Evolutionary conservation across 2,888 invertebrate genomes (phyloP), one percentile per base, ranked within the genome.

Genomic region (Smittia aterrima): DNA sequence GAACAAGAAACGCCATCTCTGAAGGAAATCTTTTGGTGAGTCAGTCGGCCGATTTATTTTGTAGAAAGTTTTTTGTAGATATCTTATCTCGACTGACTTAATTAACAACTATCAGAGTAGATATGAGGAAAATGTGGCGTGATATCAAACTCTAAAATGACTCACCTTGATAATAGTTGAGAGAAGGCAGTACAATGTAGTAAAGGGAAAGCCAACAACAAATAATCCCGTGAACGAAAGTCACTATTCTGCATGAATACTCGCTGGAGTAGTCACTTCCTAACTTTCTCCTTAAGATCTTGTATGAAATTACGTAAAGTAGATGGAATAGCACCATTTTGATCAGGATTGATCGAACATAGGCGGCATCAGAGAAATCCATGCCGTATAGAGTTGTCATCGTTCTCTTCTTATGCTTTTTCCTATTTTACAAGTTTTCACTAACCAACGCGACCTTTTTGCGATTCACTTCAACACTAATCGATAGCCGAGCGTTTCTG

Each of bases 121-220:
- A n/a, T n/a, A n/a, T n/a, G n/a, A 16, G n/a, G 6, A n/a, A n/a
- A 58, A 7, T 64, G 27, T 64, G 64, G 64, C 64, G 64, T 64
- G 64, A 64, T 64, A 18, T 58, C n/a, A 9, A 47, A 47, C 47
- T 6, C 47, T n/a, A 27, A 6, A 1, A 58, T 58, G 16, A 62
- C 38, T 62, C 40, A 74, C 74, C 74, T 74, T 74, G 16, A 20
- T 47, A 74, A 7, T 18, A 66, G 3, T 47, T 47, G 22, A 74
- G 27, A 24, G 64, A 38, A 27, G 74, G 74, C 9, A 66, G 47
- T 11, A 62, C 38, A 27, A 66, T 47, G 27, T 22, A 74, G 27
- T 18, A 27, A 9, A 64, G 13, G 3, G 32, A 41, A 25, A 22
- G 7, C 1, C 7, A 25, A 18, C 41, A 40, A 13, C 41, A 18